Base-by-base conservation (phyloP, 2,888 invertebrate genomes). In the Didymodactylos carnosus region DNA sequence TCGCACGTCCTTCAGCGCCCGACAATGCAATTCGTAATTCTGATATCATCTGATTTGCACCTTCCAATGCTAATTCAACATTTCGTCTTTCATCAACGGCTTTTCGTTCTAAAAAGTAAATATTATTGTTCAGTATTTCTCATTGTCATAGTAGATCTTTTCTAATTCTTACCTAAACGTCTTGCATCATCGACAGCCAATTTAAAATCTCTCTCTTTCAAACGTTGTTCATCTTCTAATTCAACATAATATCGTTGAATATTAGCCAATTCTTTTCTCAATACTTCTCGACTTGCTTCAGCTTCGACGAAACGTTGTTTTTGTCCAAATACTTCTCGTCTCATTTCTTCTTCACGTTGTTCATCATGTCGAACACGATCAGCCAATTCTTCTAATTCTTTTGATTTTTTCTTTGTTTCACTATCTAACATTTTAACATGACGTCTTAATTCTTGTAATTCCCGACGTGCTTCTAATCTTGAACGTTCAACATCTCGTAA, bases 31-130 rank as follows among this genome's bases (percentile, higher is more conserved):
- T 70, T n/a, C 75, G 72, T 39, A 71, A 49, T 35, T 75, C 75
- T 8, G 92, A 91, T 77, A 92, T 89, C 82, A 94, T 93, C 79
- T 91, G 91, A 2, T 91, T 91, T 13, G 92, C 90, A 81, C 91
- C 91, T 1, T 92, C 91, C 39, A 94, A 86, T 3, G 78, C 76
- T 29, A 92, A 90, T 85, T 94, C 94, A 76, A 94, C 84, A 82
- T 93, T 93, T 80, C 92, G 91, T 79, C 92, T 91, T 77, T 92
- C 89, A 80, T 94, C 94, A 82, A 94, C 92, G 46, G 94, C 85
- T 72, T 92, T 90, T 77, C 91, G 88, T 83, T 94, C 93, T 53
- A 53, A 10, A 53, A 29, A 16, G 6, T 19, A 13, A 35, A 27
- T 29, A 13, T 14, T 3, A 7, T n/a, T n/a, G n/a, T n/a, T n/a